Evolutionary conservation across 1,140 invertebrate genomes (phyloP), one percentile per base, ranked within the genome.

Genomic region (Melipona quadrifasciata): DNA sequence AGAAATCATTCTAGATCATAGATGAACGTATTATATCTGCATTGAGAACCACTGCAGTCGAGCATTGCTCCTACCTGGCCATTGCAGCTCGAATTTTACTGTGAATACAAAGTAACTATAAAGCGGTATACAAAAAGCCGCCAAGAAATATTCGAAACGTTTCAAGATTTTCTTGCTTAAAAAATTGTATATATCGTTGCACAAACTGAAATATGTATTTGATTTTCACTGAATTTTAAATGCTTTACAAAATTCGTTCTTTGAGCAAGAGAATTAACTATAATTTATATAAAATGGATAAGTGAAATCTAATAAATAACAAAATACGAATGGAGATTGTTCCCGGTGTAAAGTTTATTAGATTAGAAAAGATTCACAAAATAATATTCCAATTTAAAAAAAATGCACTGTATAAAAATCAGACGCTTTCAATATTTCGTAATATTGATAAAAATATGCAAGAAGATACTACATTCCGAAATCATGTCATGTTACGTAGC

Each of bases 11-110:
- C 21, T 14, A 70, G n/a, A 27, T 34, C 16, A 24, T 58, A 34
- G 17, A 34, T 39, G 21, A 16, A 24, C 12, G 4, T 21, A n/a
- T 53, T 61, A 10, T 47, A 27, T 17, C 14, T n/a, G 16, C 8
- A 57, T 51, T 70, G 61, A 78, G 81, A 77, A 78, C 65, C 81
- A 70, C 65, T 83, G 74, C 19, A 2, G 2, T 21, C 55, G 74
- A 51, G 74, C 81, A 78, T 70, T 70, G 81, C 64, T 68, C 64
- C 74, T 70, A 77, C 51, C 65, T 61, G 19, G 19, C 53, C 34
- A 34, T 19, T n/a, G 53, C 74, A 83, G 14, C n/a, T 83, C 34
- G 24, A 70, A 77, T 77, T 83, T 83, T 78, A 58, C 21, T 24
- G 34, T 65, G 74, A 78, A 77, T 83, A 78, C 65, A 58, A 70